Evolutionary conservation across 2,113 vertebrate genomes (phyloP).

Genomic region (Artemisiospiza belli): DNA sequence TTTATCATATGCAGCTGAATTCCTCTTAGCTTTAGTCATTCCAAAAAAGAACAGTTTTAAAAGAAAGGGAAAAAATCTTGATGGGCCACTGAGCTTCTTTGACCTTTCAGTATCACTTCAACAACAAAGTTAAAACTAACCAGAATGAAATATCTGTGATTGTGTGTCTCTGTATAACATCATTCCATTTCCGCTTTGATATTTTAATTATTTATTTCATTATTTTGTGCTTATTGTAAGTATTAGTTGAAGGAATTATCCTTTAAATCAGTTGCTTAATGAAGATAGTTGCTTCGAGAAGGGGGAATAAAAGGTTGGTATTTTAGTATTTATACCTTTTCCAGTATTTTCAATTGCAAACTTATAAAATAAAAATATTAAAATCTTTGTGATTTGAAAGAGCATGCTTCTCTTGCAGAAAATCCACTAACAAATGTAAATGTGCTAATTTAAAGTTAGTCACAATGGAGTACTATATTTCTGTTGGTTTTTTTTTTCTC

Average conservation of each 20-base stretch:
- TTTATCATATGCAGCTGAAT: neutral
- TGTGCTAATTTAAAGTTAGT: neutral
- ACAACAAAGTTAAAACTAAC: neutral
- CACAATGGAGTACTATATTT: neutral
- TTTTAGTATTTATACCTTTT: neutral
- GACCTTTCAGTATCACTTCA: neutral
- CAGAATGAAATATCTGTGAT: neutral
- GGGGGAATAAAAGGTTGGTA: neutral
- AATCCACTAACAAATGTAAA: neutral
- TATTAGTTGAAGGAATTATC: neutral
- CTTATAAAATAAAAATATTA: neutral
- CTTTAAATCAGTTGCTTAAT: neutral
- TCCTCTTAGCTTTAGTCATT: neutral
- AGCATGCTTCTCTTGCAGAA: neutral
- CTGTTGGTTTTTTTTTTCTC: neutral
- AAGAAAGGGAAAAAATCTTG: neutral
- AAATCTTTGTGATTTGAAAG: neutral
- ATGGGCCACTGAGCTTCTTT: neutral
- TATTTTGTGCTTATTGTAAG: neutral
- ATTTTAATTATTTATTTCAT: neutral
- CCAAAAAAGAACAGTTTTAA: neutral
- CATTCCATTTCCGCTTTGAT: neutral
- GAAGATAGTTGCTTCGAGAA: neutral
- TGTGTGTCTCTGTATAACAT: neutral
- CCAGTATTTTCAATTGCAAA: neutral